Conservation (phyloP, 2,113 vertebrate genomes). For the Ploceus nigricollis region DNA sequence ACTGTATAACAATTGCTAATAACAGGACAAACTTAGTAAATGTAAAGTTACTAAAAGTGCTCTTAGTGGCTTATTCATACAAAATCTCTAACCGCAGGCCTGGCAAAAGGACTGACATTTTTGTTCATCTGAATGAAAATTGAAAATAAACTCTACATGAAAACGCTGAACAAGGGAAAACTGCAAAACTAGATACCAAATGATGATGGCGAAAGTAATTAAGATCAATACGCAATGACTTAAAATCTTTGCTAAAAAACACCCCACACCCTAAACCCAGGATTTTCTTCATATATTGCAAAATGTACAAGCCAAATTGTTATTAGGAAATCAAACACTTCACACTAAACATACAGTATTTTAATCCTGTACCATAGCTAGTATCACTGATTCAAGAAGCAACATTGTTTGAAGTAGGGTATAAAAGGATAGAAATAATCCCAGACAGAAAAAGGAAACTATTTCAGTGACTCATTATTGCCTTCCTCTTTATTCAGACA, state of each 20-base stretch:
- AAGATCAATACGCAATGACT: neutral
- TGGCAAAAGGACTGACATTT: neutral
- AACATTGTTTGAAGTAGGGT: neutral
- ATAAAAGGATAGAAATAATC: neutral
- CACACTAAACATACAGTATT: neutral
- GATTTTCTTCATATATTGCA: neutral
- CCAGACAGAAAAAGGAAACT: neutral
- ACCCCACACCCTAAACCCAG: neutral
- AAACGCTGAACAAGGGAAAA: neutral
- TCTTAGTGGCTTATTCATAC: neutral
- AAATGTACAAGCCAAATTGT: neutral
- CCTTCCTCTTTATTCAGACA: neutral
- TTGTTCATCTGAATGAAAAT: neutral
- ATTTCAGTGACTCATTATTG: neutral
- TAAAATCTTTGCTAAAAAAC: neutral
- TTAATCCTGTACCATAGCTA: neutral
- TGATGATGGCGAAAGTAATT: neutral
- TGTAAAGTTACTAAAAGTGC: neutral
- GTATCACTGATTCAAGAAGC: neutral
- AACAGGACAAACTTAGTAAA: neutral
- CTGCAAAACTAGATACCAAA: neutral
- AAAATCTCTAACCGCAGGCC: neutral
- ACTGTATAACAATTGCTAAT: neutral
- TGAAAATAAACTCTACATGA: neutral
- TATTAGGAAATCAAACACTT: neutral